Evolutionary conservation across 2,888 invertebrate genomes (phyloP), one percentile per base, ranked within the genome.

Genomic region (Tuberolachnus salignus): DNA sequence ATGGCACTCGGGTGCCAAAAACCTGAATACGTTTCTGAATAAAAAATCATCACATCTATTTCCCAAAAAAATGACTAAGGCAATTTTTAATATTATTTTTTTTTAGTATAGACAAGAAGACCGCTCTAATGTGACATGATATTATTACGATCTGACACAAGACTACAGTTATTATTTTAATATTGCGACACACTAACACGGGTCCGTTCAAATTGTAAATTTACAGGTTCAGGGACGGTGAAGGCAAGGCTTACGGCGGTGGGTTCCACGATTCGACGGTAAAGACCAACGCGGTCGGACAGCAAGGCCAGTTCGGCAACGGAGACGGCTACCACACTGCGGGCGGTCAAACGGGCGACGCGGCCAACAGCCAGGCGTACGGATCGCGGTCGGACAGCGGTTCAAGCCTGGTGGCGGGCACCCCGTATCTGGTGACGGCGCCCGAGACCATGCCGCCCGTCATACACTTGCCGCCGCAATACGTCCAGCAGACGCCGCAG

Each of bases 201-300:
- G 3, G 34, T 34, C 34, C 34, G 34, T 4, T 34, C 34, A 34
- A 4, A 6, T 34, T 4, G 6, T 6, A 6, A 34, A 34, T 34
- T 67, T 8, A n/a, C 71, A 83, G 83, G 49, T 82, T 81, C 26
- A 67, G 82, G 34, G 82, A 83, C 69, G 82, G 82, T 9, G 83
- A 82, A 13, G 83, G 84, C 34, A 82, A 83, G 23, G 83, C 82
- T 1, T 82, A 82, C 67, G 82, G 83, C 61, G 83, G 83, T 10
- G 83, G 83, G 1, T 82, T 80, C 61, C 83, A 83, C 80, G 83
- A 83, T 70, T 82, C 83, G 53, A 82, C 83, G 57, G 75, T 83
- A 19, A 83, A 83, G 64, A 80, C 82, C n/a, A 82, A 83, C 69
- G 82, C 82, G 19, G 63, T 71, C 13, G 82, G 82, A 1, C 82